Evolutionary conservation across 2,888 invertebrate species (phyloP).

Genomic region (Cyclophora punctaria): DNA sequence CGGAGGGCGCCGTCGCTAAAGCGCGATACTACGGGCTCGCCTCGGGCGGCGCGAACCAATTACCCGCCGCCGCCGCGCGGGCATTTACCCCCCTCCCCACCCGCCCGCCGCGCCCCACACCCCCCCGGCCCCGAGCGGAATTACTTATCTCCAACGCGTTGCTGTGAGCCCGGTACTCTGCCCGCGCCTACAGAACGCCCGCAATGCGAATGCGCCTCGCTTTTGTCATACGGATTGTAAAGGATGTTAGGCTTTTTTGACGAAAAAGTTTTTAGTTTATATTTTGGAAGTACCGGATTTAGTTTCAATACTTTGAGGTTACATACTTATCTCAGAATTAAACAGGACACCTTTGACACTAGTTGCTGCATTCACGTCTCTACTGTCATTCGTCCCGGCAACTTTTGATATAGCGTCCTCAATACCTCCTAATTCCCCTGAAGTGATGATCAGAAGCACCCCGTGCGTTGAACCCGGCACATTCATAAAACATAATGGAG

Average conservation of each 20-base stretch:
- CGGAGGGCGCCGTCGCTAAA: constrained; percentile 75
- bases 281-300: too few relatives aligned
- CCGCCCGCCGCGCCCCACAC: constrained; percentile 16
- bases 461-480: too few relatives aligned
- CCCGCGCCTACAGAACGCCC: constrained; percentile 66
- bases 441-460: too few relatives aligned
- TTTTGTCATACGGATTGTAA: constrained; percentile 35
- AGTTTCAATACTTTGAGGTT: too few relatives aligned
- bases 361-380: too few relatives aligned
- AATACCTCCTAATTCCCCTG: too few relatives aligned
- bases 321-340: too few relatives aligned
- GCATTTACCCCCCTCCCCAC: constrained; percentile 60
- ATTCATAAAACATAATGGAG: too few relatives aligned
- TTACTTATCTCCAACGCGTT: constrained; percentile 56
- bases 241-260: background rate
- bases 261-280: too few relatives aligned
- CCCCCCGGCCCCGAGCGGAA: constrained; percentile 37
- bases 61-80: constrained; percentile 69
- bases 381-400: too few relatives aligned
- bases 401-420: too few relatives aligned
- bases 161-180: constrained; percentile 59
- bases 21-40: constrained; percentile 74
- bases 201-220: constrained; percentile 57
- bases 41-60: constrained; percentile 75
- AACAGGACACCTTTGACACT: too few relatives aligned